These are phyloP conservation scores for Mythimna loreyi DNA, from an alignment of 2,888 invertebrate genomes.

Conservation along the genomic window DNA sequence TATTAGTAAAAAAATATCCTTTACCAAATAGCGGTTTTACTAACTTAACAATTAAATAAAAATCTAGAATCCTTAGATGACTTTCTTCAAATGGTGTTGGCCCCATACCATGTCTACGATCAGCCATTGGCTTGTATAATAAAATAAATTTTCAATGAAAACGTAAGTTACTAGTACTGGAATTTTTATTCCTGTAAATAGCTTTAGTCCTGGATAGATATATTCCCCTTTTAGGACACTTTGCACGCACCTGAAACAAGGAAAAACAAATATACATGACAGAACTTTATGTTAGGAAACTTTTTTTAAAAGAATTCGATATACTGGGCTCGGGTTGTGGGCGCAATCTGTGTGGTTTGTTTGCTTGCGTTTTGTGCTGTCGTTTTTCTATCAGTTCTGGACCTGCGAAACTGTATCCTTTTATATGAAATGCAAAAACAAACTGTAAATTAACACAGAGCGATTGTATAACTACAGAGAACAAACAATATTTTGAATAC, in stretches of 20 bases:
- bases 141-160: conserved; percentile 78
- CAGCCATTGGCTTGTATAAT: conserved; percentile 80
- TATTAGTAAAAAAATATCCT: conserved; percentile 43
- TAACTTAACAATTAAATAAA: neutral
- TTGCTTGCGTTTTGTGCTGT: conserved; percentile 1
- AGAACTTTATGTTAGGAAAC: neutral
- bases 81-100: conserved; percentile 60
- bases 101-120: conserved; percentile 81
- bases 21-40: conserved; percentile 27
- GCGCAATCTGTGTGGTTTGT: conserved; percentile 6
- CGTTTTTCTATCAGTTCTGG: neutral
- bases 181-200: conserved; percentile 69
- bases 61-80: conserved; percentile 26
- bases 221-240: conserved; percentile 75
- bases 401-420: conserved; percentile 1
- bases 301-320: neutral
- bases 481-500: no score
- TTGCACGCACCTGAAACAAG: conserved; percentile 72
- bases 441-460: neutral
- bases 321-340: neutral
- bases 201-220: conserved; percentile 78
- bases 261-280: neutral
- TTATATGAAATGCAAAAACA: neutral
- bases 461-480: no score
- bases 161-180: conserved; percentile 69